Conservation (phyloP, 2,797 vertebrate genomes). For the Sorex maritimensis region DNA sequence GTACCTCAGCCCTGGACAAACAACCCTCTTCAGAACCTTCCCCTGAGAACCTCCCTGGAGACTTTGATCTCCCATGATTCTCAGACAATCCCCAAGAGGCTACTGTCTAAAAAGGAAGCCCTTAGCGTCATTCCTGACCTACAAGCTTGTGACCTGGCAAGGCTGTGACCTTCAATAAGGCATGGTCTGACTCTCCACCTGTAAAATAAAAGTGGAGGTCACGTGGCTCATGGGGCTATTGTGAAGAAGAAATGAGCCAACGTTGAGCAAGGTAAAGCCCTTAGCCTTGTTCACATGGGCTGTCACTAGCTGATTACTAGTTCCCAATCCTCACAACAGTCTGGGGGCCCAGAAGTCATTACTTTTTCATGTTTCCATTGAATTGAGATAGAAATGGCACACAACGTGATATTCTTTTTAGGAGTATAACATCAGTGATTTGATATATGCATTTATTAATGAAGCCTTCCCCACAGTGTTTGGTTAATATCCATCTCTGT, state of each 20-base stretch:
- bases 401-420: constrained; percentile 21
- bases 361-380: not conserved
- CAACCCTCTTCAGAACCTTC: not conserved
- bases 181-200: constrained; percentile 43
- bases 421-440: not conserved
- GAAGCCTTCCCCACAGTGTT: not conserved
- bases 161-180: not conserved
- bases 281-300: not conserved
- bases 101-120: not conserved
- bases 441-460: not conserved
- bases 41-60: not conserved
- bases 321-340: not conserved
- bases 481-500: not conserved
- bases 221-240: not conserved
- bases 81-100: not conserved
- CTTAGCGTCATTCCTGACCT: not conserved
- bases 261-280: not conserved
- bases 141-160: not conserved
- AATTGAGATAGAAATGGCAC: constrained; percentile 22
- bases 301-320: not conserved
- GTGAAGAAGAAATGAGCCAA: not conserved
- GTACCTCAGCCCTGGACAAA: not conserved
- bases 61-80: constrained; percentile 45
- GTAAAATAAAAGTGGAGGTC: not conserved
- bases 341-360: not conserved